Conservation (phyloP, 2,113 vertebrate species). For the Verasper variegatus region DNA sequence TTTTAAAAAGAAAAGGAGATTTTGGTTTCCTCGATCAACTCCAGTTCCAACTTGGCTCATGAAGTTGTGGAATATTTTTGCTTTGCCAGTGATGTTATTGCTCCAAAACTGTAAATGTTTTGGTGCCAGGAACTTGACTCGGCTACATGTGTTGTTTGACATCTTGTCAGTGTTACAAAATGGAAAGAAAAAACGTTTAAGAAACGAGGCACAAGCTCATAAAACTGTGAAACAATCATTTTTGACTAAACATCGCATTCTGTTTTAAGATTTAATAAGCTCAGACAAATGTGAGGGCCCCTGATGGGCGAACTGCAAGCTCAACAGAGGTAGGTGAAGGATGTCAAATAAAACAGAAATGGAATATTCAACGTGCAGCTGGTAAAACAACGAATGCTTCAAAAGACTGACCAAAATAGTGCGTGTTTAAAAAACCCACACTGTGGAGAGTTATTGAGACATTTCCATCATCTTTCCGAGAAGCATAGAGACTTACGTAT, state of each 20-base stretch:
- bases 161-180: conserved; percentile 36
- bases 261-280: conserved; percentile 49
- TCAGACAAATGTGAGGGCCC: conserved; percentile 27
- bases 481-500: not conserved
- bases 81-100: conserved; percentile 30
- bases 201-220: conserved; percentile 19
- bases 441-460: conserved; percentile 5
- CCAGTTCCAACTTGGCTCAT: conserved; percentile 15
- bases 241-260: conserved; percentile 27
- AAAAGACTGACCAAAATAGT: conserved; percentile 34
- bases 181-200: conserved; percentile 9
- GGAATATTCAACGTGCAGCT: conserved; percentile 47
- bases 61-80: conserved; percentile 19
- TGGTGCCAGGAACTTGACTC: conserved; percentile 36
- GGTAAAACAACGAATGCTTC: conserved; percentile 50
- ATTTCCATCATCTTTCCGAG: conserved; percentile 18
- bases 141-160: conserved; percentile 57
- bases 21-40: conserved; percentile 7
- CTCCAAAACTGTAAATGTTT: conserved; percentile 22
- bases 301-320: conserved; percentile 30
- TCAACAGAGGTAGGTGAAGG: conserved; percentile 39
- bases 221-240: conserved; percentile 40
- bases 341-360: conserved; percentile 58
- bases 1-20: not conserved
- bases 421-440: not conserved